Evolutionary conservation across 2,113 vertebrate genomes (phyloP).

Genomic region (Prunella fulvescens): DNA sequence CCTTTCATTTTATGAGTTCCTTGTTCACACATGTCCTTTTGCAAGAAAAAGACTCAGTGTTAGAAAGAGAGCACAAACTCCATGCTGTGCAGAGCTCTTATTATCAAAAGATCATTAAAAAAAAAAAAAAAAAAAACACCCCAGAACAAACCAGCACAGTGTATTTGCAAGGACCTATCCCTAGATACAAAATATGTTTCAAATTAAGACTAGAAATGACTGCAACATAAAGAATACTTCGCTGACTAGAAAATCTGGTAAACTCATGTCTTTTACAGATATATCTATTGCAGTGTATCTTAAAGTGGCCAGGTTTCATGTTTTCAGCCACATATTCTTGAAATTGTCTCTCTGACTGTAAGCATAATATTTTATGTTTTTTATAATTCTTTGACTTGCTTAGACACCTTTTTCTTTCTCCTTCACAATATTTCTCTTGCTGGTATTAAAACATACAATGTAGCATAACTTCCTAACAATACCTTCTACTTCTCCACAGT

Average conservation of each 20-base stretch:
- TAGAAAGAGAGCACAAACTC: neutral
- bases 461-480: neutral
- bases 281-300: neutral
- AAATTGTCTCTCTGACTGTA: neutral
- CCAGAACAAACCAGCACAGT: neutral
- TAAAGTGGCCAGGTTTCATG: neutral
- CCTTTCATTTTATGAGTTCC: neutral
- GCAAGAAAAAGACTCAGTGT: neutral
- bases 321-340: neutral
- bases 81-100: neutral
- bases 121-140: neutral
- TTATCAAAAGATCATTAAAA: neutral
- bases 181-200: conserved; percentile 7
- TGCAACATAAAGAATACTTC: neutral
- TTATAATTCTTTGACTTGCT: neutral
- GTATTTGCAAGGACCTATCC: neutral
- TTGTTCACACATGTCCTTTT: neutral
- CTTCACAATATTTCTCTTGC: neutral
- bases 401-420: neutral
- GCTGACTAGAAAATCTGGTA: neutral
- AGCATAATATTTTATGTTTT: neutral
- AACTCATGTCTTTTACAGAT: neutral
- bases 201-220: conserved; percentile 16
- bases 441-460: neutral
- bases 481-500: neutral